Evolutionary conservation across 2,888 invertebrate genomes (phyloP), one percentile per base, ranked within the genome.

Genomic region (Apotomis turbidana): DNA sequence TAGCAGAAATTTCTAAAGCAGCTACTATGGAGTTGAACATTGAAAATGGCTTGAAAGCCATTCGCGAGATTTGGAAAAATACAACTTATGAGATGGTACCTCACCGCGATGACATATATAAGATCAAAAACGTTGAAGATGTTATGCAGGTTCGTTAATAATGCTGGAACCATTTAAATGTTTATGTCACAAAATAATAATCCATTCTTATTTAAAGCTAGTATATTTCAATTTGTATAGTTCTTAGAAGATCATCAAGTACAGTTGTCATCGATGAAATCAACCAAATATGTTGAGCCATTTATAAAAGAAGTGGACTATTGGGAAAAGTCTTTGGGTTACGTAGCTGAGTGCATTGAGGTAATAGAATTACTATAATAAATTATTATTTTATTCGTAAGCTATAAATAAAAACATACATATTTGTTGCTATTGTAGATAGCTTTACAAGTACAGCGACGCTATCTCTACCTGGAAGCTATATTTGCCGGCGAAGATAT

Each of bases 401-500:
- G 41, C 6, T 6, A 41, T 41, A 6, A 41, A 6, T 9, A 10
- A 9, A 46, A 49, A 9, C 5, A 49, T 3, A 38, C 12, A 8
- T 9, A 9, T 13, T 44, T 49, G 41, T 58, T 15, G 44, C 54
- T 8, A 41, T 61, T 57, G 61, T 76, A 94, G 91, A 94, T 94
- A 81, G 94, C 96, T 27, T 91, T 98, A n/a, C 94, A 94, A 81
- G 97, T 98, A 0, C 98, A 98, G 89, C 94, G 97, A 41, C 96
- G 97, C 76, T 98, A 97, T 95, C 91, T 97, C 75, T 98, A 98
- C 86, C 92, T 98, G 60, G 97, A 98, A 95, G 98, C 96, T 84
- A 98, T 98, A 84, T 98, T 98, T 89, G 93, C 94, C 76, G 97
- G 97, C 0, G 98, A 98, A 87, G 98, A 98, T 85, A 97, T 98